Conservation (phyloP, 35 echinoderm and acorn worm genomes). For the Ophioderma brevispina region DNA sequence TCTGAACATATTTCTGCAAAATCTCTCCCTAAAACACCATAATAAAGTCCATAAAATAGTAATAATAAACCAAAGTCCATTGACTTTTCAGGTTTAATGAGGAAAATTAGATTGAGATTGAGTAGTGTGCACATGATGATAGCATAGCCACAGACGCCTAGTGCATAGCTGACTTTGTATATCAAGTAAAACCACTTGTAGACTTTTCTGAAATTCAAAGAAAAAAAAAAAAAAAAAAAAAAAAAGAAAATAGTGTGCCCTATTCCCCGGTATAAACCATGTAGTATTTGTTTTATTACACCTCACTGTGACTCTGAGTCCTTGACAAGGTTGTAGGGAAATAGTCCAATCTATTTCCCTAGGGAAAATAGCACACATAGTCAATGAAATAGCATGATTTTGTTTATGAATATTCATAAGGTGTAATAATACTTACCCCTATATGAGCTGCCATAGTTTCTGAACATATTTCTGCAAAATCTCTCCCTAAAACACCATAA, state of each 20-base stretch:
- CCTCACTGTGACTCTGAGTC: too few relatives aligned
- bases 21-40: conserved; percentile 95
- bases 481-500: conserved; percentile 94
- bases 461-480: conserved; percentile 99
- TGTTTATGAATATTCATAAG: neutral
- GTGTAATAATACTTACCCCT: conserved; percentile 72
- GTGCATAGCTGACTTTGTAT: conserved; percentile 93
- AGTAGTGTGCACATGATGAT: conserved; percentile 93
- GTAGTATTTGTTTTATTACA: too few relatives aligned
- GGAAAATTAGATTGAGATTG: conserved; percentile 82
- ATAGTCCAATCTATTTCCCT: too few relatives aligned
- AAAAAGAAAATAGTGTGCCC: too few relatives aligned
- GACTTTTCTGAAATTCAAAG: conserved; percentile 72
- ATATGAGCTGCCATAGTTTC: conserved; percentile 96
- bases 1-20: conserved; percentile 99
- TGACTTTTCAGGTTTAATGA: conserved; percentile 75
- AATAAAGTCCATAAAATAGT: conserved; percentile 95
- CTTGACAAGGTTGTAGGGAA: too few relatives aligned
- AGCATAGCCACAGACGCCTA: conserved; percentile 82
- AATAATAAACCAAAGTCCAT: conserved; percentile 89
- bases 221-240: conserved; percentile 4
- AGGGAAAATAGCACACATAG: too few relatives aligned
- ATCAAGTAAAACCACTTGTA: conserved; percentile 94
- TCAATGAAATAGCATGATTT: too few relatives aligned
- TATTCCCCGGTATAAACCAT: too few relatives aligned